These are phyloP conservation scores for Theristicus caerulescens DNA, from an alignment of 2,113 vertebrate species.

Conservation along the genomic window DNA sequence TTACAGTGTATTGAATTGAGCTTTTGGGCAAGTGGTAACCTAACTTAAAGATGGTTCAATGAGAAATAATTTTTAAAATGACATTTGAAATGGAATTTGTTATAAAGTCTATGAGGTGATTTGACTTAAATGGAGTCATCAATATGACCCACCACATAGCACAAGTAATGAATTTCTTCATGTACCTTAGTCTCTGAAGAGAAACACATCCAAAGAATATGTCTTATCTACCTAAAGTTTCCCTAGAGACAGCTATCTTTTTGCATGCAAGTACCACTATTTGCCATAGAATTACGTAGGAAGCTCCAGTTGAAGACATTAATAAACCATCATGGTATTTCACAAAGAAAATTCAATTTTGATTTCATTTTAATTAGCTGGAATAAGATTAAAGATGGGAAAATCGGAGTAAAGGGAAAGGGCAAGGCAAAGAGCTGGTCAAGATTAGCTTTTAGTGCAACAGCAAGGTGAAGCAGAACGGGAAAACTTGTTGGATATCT, in stretches of 20 bases:
- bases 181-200: neutral
- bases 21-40: neutral
- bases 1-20: neutral
- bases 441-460: neutral
- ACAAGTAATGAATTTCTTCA: conserved; percentile 7
- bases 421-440: neutral
- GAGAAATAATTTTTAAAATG: conserved; percentile 2
- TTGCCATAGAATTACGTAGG: neutral
- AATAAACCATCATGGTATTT: neutral
- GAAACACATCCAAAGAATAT: neutral
- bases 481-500: neutral
- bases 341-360: neutral
- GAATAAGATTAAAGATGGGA: neutral
- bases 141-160: neutral
- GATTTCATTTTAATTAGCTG: neutral
- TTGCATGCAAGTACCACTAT: neutral
- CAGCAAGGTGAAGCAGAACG: neutral
- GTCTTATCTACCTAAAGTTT: neutral
- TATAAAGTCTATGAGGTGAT: neutral
- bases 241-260: neutral
- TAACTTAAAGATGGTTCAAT: neutral
- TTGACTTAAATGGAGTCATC: conserved; percentile 6
- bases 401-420: neutral
- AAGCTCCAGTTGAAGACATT: neutral
- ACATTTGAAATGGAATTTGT: neutral